phyloP scores from a whole-genome alignment of 1,140 invertebrate species.

The Drosophila rufa region DNA sequence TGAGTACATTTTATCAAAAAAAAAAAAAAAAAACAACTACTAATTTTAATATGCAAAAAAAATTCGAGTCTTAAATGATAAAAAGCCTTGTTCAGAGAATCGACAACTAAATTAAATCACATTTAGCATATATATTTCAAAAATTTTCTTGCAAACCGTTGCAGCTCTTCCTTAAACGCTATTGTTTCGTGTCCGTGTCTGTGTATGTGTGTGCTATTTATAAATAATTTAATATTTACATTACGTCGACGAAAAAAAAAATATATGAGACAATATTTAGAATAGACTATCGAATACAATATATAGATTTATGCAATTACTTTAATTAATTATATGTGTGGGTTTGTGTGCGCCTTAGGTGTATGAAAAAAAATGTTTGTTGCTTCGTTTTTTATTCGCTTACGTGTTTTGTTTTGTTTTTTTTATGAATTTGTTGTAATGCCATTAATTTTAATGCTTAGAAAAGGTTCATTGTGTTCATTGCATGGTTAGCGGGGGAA shows the following conservation, averaged over 20 bases:
- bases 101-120: slow-evolving; percentile 79
- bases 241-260: slow-evolving; percentile 43
- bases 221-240: slow-evolving; percentile 70
- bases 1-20: slow-evolving; percentile 18
- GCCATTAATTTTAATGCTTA: slow-evolving; percentile 41
- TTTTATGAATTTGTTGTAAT: slow-evolving; percentile 29
- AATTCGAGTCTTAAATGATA: slow-evolving; percentile 62
- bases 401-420: slow-evolving; percentile 15
- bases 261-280: slow-evolving; percentile 30
- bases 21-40: slow-evolving; percentile 28
- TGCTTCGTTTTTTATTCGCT: slow-evolving; percentile 11
- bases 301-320: slow-evolving; percentile 29
- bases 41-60: slow-evolving; percentile 46
- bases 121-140: slow-evolving; percentile 69
- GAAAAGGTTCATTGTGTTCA: slow-evolving; percentile 52
- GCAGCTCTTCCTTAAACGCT: slow-evolving; percentile 28
- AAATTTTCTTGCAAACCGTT: slow-evolving; percentile 40
- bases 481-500: slow-evolving; percentile 42
- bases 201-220: slow-evolving; percentile 7
- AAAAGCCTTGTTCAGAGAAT: slow-evolving; percentile 72
- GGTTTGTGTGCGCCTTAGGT: slow-evolving; percentile 49
- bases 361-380: slow-evolving; percentile 71
- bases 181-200: slow-evolving; percentile 15
- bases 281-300: slow-evolving; percentile 28
- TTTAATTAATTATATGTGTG: slow-evolving; percentile 30